These are phyloP conservation scores for Leucophenga varia DNA, from an alignment of 1,140 invertebrate genomes.

Conservation along the genomic window DNA sequence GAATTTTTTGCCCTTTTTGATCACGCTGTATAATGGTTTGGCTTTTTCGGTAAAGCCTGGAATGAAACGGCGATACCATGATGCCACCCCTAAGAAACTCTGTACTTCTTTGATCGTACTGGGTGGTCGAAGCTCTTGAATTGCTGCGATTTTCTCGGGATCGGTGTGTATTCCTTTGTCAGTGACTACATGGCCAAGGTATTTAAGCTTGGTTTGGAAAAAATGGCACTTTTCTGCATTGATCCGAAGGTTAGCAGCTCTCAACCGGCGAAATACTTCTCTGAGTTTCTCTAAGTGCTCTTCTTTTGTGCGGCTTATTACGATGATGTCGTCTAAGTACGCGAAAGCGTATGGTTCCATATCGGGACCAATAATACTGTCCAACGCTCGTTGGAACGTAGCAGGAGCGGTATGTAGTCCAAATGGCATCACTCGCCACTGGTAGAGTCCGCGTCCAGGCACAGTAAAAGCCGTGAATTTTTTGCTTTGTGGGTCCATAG, in stretches of 20 bases:
- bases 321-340: constrained; percentile 57
- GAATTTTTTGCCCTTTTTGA: constrained; percentile 1
- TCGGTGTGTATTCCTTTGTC: too few relatives aligned
- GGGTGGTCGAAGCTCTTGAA: too few relatives aligned
- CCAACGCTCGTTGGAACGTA: constrained; percentile 52
- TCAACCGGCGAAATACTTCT: constrained; percentile 8
- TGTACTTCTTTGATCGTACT: constrained; percentile 42
- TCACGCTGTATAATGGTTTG: constrained; percentile 30
- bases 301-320: constrained; percentile 43
- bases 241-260: constrained; percentile 5
- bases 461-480: constrained; percentile 58
- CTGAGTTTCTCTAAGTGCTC: constrained; percentile 45
- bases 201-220: too few relatives aligned
- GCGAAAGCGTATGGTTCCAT: constrained; percentile 25
- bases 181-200: too few relatives aligned
- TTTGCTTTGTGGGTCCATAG: constrained; percentile 25
- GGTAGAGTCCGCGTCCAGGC: constrained; percentile 46
- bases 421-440: constrained; percentile 56
- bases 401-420: constrained; percentile 52
- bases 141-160: too few relatives aligned
- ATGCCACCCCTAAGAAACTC: constrained; percentile 43
- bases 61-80: constrained; percentile 52
- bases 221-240: constrained; percentile 32
- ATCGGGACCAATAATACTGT: constrained; percentile 23
- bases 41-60: constrained; percentile 29